Percentiles rank a stretch among this genome's conserved stretches.
These are phyloP conservation scores for Metopia argyrocephala DNA, from an alignment of 2,888 invertebrate genomes.

Conservation along the genomic window DNA sequence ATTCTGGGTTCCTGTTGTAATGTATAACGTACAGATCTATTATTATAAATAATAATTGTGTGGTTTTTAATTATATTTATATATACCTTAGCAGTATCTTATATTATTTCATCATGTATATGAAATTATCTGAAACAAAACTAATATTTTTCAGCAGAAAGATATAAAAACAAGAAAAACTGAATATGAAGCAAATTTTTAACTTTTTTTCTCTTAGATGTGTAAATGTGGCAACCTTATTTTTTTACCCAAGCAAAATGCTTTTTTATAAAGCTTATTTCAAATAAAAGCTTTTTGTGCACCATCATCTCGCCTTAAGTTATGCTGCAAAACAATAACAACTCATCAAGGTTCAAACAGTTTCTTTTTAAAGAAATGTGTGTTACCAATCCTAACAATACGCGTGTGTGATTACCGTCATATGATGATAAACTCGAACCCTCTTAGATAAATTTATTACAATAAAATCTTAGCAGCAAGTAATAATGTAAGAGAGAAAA, in stretches of 20 bases:
- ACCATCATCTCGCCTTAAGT: constrained; percentile 37
- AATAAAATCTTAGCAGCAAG: constrained; percentile 32
- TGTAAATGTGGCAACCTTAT: background rate
- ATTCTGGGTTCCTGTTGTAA: too few species aligned
- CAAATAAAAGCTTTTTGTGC: constrained; percentile 1
- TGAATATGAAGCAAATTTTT: too few species aligned
- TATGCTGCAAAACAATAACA: constrained; percentile 38
- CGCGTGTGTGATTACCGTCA: constrained; percentile 35
- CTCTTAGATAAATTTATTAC: constrained; percentile 11
- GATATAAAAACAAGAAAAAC: too few species aligned
- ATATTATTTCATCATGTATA: too few species aligned
- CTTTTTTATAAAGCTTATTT: constrained; percentile 5
- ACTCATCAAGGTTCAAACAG: constrained; percentile 13
- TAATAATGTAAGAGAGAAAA: constrained; percentile 28
- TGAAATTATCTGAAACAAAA: too few species aligned
- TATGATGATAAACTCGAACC: constrained; percentile 45
- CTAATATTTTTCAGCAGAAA: too few species aligned
- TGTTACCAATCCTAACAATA: background rate
- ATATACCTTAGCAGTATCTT: too few species aligned
- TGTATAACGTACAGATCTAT: too few species aligned
- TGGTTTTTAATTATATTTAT: too few species aligned
- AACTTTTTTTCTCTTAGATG: too few species aligned
- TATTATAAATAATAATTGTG: too few species aligned
- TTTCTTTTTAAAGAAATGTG: constrained; percentile 8
- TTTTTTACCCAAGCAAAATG: background rate